Base-by-base conservation (phyloP, 2,888 invertebrate species). In the Drosophila fungiperda region DNA sequence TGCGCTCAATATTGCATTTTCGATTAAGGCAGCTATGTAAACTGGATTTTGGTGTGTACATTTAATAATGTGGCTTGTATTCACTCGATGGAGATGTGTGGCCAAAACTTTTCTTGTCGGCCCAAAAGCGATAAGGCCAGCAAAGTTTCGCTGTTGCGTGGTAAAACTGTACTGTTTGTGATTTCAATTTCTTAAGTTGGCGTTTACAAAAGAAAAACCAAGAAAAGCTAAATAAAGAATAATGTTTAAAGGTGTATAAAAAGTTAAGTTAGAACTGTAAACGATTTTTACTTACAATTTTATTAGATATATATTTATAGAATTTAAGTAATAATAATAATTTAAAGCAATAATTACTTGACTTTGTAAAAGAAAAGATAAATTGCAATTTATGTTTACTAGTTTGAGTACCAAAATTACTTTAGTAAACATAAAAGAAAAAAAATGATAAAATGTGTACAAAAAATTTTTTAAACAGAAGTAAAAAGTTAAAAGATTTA, bases 11-110 rank as follows among this genome's bases (percentile, higher is more conserved):
- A 85, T 78, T 88, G 89, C 83, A 82, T 82, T 85, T 86, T 85
- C 85, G 83, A 86, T 88, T 86, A 82, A 86, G 75, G 55, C 71
- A n/a, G 62, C 75, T 79, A 38, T 81, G 81, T 76, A 79, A 86
- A 76, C 75, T 60, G 81, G 75, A 81, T 73, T 70, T 61, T 70
- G 67, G 6, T 55, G 12, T 38, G 70, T 63, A 68, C 81, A 79
- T 85, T 78, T 74, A 81, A 85, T 88, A 81, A 68, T 68, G 78
- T 57, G 66, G 70, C 66, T 38, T 38, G 7, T 17, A 17, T 36
- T 9, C 33, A 33, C 9, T 45, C 26, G 32, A 7, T 20, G 35
- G 7, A 50, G 49, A 20, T 49, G 57, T 67, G 74, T 45, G 53
- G 45, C 26, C 15, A 33, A 49, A 78, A 79, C 59, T 79, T 79